Evolutionary conservation across 1,140 invertebrate genomes (phyloP).

Genomic region (Phocides pigmalion): DNA sequence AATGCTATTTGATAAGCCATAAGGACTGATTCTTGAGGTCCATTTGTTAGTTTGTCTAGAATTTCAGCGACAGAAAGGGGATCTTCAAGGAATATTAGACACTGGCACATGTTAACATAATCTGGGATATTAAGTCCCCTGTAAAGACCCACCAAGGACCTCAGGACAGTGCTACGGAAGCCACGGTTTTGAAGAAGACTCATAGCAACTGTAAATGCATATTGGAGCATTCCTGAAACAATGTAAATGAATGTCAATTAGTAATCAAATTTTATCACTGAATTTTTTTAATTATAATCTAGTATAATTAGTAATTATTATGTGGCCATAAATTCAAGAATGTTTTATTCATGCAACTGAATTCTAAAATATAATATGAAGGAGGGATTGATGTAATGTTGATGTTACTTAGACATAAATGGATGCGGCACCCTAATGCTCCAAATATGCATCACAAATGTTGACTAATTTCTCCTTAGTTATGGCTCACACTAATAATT

Average conservation of each 20-base stretch:
- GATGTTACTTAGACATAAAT: too few relatives aligned
- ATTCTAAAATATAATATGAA: too few relatives aligned
- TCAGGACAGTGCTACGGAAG: conserved; percentile 95
- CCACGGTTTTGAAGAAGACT: conserved; percentile 96
- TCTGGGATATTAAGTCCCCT: conserved; percentile 94
- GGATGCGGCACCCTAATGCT: too few relatives aligned
- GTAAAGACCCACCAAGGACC: conserved; percentile 95
- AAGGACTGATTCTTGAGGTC: conserved; percentile 88
- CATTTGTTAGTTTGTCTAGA: conserved; percentile 93
- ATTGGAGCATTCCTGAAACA: conserved; percentile 93
- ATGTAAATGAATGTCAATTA: conserved; percentile 24
- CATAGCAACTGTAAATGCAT: conserved; percentile 98
- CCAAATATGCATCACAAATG: too few relatives aligned
- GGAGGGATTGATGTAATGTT: too few relatives aligned
- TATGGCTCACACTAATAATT: too few relatives aligned
- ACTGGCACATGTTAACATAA: conserved; percentile 98
- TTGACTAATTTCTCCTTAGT: too few relatives aligned
- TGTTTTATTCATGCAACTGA: too few relatives aligned
- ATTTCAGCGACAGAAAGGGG: conserved; percentile 95
- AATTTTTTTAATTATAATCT: too few relatives aligned
- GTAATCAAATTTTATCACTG: too few relatives aligned
- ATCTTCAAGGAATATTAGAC: conserved; percentile 98
- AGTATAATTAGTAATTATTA: too few relatives aligned
- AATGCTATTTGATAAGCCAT: conserved; percentile 99
- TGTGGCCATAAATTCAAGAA: too few relatives aligned